phyloP scores from a whole-genome alignment of 2,888 invertebrate genomes.

The Leucophora obtusa region DNA sequence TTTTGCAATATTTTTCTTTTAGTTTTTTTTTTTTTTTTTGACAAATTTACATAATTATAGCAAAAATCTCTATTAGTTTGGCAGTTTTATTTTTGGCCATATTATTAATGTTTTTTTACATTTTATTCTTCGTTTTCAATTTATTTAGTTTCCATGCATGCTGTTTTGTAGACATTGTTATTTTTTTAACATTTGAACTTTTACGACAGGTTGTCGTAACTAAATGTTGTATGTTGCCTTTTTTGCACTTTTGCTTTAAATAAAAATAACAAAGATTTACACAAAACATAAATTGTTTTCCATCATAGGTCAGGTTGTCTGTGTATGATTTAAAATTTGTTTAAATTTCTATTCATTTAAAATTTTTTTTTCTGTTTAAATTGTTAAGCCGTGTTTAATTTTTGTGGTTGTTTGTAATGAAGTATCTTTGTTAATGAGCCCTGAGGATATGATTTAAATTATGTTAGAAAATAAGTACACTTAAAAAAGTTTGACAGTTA shows the following conservation, averaged over 20 bases:
- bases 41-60: slow-evolving; percentile 39
- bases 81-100: background rate
- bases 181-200: slow-evolving; percentile 47
- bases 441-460: background rate
- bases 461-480: too few relatives aligned
- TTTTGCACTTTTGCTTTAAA: slow-evolving; percentile 6
- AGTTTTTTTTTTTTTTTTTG: slow-evolving; percentile 7
- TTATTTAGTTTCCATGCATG: slow-evolving; percentile 24
- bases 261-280: background rate
- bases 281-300: background rate
- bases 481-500: too few relatives aligned
- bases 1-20: slow-evolving; percentile 18
- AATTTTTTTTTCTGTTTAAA: background rate
- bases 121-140: slow-evolving; percentile 8
- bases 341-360: background rate
- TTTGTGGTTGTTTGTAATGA: background rate
- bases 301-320: background rate
- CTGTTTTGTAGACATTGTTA: background rate
- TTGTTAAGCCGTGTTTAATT: background rate
- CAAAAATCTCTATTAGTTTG: background rate
- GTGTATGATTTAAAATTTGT: background rate
- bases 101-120: background rate
- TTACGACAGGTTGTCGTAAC: slow-evolving; percentile 20
- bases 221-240: background rate
- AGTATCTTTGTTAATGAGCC: background rate